Conservation (phyloP, 2,888 invertebrate species). For the Parnassius mnemosyne region DNA sequence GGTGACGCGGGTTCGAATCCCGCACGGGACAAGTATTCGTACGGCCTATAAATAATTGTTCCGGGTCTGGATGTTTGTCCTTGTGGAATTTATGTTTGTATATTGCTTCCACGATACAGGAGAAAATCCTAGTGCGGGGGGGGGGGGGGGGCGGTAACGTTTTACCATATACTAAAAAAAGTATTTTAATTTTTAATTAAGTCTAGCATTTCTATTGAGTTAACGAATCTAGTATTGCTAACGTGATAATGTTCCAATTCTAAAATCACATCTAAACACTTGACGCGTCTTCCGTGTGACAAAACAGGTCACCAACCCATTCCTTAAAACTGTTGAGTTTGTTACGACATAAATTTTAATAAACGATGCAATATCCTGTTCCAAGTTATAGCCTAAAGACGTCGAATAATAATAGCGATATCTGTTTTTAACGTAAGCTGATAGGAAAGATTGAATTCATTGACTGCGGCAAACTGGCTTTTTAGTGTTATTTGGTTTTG, state of each 20-base stretch:
- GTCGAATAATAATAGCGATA: slow-evolving; percentile 23
- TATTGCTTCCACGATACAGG: too few relatives aligned
- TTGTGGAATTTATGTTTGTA: too few relatives aligned
- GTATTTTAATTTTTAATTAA: too few relatives aligned
- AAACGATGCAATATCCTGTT: slow-evolving; percentile 21
- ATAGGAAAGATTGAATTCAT: slow-evolving; percentile 36
- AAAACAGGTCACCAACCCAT: slow-evolving; percentile 27
- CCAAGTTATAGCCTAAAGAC: slow-evolving; percentile 12
- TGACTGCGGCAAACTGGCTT: slow-evolving; percentile 50
- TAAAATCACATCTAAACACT: slow-evolving; percentile 10
- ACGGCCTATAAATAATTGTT: too few relatives aligned
- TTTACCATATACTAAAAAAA: too few relatives aligned
- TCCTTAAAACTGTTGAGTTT: slow-evolving; percentile 23
- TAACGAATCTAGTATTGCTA: slow-evolving; percentile 13
- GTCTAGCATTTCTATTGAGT: not conserved
- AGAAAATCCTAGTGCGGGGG: too few relatives aligned
- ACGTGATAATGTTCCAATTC: slow-evolving; percentile 12
- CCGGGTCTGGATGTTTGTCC: too few relatives aligned
- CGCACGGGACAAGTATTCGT: too few relatives aligned
- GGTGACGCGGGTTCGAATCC: too few relatives aligned
- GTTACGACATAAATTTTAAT: slow-evolving; percentile 14
- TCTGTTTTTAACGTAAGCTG: slow-evolving; percentile 30
- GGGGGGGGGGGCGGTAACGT: too few relatives aligned
- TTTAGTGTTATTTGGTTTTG: slow-evolving; percentile 53
- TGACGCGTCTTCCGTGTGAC: slow-evolving; percentile 8